These are phyloP conservation scores for Ranitomeya variabilis DNA, from an alignment of 2,113 vertebrate species.

Conservation along the genomic window DNA sequence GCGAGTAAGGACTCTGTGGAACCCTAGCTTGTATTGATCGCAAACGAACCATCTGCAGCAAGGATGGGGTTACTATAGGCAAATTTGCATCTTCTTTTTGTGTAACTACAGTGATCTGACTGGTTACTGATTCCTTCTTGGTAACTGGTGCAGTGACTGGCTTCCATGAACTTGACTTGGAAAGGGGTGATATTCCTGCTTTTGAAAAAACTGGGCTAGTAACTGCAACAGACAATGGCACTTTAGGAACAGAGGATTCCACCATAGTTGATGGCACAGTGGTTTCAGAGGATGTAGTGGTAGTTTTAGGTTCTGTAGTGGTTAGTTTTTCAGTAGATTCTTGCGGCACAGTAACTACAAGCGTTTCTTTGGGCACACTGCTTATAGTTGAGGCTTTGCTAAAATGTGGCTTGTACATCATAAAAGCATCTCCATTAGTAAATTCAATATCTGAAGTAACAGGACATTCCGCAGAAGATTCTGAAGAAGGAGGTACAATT, in stretches of 20 bases:
- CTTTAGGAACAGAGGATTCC: background rate
- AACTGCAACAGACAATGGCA: background rate
- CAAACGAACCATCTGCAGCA: slow-evolving; percentile 93
- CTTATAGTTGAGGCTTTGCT: background rate
- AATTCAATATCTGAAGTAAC: background rate
- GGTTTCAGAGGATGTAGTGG: slow-evolving; percentile 1
- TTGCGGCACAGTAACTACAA: background rate
- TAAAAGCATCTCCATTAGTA: background rate
- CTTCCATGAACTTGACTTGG: slow-evolving; percentile 64
- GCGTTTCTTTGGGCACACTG: background rate
- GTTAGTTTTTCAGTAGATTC: background rate
- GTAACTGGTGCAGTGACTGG: slow-evolving; percentile 57
- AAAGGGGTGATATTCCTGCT: slow-evolving; percentile 28
- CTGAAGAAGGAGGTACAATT: background rate
- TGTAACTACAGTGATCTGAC: slow-evolving; percentile 65
- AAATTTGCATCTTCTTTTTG: slow-evolving; percentile 85
- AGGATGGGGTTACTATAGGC: slow-evolving; percentile 89
- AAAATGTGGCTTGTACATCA: slow-evolving; percentile 31
- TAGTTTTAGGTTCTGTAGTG: slow-evolving; percentile 1
- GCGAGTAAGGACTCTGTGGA: slow-evolving; percentile 59
- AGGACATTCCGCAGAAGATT: background rate
- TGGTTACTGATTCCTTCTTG: slow-evolving; percentile 76
- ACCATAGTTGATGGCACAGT: slow-evolving; percentile 18
- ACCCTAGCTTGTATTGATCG: slow-evolving; percentile 77
- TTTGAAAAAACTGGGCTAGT: slow-evolving; percentile 27